Base-by-base conservation (phyloP, 2,797 vertebrate species). In the Myiotriccus ornatus region DNA sequence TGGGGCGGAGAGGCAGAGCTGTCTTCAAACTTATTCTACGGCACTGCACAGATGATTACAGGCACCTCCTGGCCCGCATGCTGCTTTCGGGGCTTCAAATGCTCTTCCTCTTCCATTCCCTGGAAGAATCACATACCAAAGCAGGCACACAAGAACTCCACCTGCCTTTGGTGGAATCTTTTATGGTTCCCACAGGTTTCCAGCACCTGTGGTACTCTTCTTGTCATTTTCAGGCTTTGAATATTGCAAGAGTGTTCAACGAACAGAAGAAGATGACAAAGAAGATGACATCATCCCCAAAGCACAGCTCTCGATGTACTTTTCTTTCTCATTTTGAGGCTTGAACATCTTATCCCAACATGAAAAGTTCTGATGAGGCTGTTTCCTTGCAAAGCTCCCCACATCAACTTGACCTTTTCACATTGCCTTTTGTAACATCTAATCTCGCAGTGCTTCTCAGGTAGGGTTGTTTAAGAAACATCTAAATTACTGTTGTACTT, bases 321-420 rank as follows among this genome's bases (percentile, higher is more conserved):
- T 90, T 80, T 87, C 60, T 77, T 37, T 64, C 90, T 82, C 63
- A 25, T 77, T 93, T 87, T 81, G 49, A 87, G 55, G 63, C 83
- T 73, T 50, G 60, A 95, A 92, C 67, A 80, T 82, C 88, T 93
- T 77, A 90, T 71, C 81, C 92, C 78, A 82, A 92, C 53, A 41
- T 28, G 81, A 77, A 62, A 92, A 93, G 75, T 95, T 93, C 52
- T 70, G 84, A 92, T 39, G 84, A 94, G 81, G 37, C 68, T 90
- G 90, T 74, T 90, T 95, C 84, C 81, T 77, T 39, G 81, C 50
- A 94, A 82, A 95, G 88, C 84, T 95, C 81, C 92, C 81, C 71
- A 96, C 71, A 93, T 92, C 96, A 95, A 87, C 96, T 96, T 97
- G 96, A 97, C 96, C 96, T 97, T 97, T 96, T 67, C 95, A 80